phyloP scores from a whole-genome alignment of 53 echinoderm and acorn worm genomes.

The Mesocentrotus franciscanus region DNA sequence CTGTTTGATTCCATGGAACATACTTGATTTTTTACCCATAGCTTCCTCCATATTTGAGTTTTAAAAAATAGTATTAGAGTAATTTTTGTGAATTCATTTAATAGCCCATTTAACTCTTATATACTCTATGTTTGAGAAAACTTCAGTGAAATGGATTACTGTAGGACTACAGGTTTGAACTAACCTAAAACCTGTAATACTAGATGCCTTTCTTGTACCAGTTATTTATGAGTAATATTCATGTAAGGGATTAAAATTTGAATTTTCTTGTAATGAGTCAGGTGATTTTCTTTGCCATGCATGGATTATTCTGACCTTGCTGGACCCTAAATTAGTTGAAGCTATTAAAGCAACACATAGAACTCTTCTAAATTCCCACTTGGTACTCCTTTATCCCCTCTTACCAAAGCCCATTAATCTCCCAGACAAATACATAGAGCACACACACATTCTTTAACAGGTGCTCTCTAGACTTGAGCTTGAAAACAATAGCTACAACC shows the following conservation, averaged over 20 bases:
- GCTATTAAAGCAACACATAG: neutral
- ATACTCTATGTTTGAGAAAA: neutral
- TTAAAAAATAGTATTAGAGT: neutral
- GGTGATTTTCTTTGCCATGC: neutral
- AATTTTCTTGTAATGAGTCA: no score
- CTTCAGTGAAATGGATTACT: no score
- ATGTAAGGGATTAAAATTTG: no score
- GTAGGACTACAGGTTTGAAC: no score
- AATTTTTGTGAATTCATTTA: neutral
- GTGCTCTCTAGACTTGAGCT: neutral
- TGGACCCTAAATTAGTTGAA: neutral
- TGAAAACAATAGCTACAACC: constrained; percentile 57
- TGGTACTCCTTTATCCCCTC: neutral
- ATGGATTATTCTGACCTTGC: constrained; percentile 19
- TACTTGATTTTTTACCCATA: neutral
- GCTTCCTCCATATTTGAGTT: neutral
- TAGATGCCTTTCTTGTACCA: no score
- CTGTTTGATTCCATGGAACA: neutral
- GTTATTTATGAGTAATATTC: no score
- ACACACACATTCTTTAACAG: constrained; percentile 12
- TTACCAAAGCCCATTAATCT: neutral
- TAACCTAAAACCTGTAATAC: no score
- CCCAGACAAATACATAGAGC: neutral
- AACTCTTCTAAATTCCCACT: neutral
- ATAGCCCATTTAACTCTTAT: neutral